Evolutionary conservation across 1,140 invertebrate species (phyloP).

Genomic region (Listronotus bonariensis): DNA sequence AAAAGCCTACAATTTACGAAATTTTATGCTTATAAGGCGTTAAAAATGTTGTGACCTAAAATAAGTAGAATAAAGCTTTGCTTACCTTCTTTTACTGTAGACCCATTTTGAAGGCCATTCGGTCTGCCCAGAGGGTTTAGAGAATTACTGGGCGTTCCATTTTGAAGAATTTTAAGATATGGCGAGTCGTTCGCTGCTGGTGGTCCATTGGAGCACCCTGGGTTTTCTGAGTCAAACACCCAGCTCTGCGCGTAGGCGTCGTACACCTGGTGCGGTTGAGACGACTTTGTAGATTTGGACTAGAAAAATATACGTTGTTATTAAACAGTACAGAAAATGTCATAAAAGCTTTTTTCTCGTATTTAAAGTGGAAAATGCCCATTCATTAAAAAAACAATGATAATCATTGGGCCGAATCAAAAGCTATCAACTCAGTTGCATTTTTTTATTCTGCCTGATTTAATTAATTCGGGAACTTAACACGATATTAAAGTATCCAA

Average conservation of each 20-base stretch:
- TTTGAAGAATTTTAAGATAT: slow-evolving; percentile 49
- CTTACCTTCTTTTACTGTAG: slow-evolving; percentile 24
- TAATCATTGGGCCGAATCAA: too few species aligned
- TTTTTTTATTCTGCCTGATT: too few species aligned
- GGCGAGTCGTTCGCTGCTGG: slow-evolving; percentile 41
- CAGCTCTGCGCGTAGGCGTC: slow-evolving; percentile 58
- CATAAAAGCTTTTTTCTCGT: not conserved
- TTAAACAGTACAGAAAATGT: not conserved
- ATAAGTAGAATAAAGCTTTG: not conserved
- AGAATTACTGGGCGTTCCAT: slow-evolving; percentile 49
- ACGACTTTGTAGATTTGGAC: slow-evolving; percentile 32
- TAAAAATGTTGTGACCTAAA: too few species aligned
- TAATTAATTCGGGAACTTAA: too few species aligned
- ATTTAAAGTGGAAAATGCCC: not conserved
- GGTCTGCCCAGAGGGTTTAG: slow-evolving; percentile 24
- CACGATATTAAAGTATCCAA: too few species aligned
- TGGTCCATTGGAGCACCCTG: slow-evolving; percentile 40
- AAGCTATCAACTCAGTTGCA: too few species aligned
- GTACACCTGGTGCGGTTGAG: slow-evolving; percentile 50
- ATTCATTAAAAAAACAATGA: too few species aligned
- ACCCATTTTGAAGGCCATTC: slow-evolving; percentile 31
- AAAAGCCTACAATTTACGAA: too few species aligned
- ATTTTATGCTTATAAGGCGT: too few species aligned
- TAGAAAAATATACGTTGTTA: slow-evolving; percentile 9
- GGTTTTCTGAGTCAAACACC: slow-evolving; percentile 55